phyloP scores from a whole-genome alignment of 2,888 invertebrate genomes.

The Noctua fimbriata region DNA sequence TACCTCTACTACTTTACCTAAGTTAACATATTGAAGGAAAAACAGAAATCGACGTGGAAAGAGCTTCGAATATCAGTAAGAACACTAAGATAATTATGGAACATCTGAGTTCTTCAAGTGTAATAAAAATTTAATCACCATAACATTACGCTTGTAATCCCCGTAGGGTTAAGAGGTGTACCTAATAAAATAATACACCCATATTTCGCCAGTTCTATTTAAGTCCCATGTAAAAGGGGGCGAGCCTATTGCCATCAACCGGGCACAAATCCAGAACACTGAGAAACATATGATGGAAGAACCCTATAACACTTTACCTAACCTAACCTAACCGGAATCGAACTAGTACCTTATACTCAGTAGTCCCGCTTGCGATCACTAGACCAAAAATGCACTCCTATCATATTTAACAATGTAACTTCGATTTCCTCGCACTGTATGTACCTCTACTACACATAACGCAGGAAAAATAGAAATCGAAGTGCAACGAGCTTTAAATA shows the following conservation, averaged over 20 bases:
- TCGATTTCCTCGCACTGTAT: constrained; percentile 1
- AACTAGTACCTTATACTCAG: background rate
- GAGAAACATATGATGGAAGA: background rate
- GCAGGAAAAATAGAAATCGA: constrained; percentile 6
- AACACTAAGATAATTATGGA: too few species aligned
- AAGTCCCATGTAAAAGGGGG: too few species aligned
- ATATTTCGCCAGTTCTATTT: too few species aligned
- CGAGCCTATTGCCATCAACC: background rate
- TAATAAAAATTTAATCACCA: background rate
- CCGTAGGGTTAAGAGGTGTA: too few species aligned
- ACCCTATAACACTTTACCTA: background rate
- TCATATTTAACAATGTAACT: constrained; percentile 12
- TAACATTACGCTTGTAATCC: background rate
- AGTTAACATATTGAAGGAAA: background rate
- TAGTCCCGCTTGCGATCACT: background rate
- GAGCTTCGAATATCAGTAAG: background rate
- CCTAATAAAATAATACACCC: too few species aligned
- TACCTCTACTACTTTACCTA: background rate
- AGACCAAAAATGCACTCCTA: background rate
- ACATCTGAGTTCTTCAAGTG: background rate
- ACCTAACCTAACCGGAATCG: too few species aligned
- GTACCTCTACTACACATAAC: constrained; percentile 3
- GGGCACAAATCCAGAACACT: background rate
- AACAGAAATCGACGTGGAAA: constrained; percentile 17
- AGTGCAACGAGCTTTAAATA: background rate